phyloP scores from a whole-genome alignment of 2,797 vertebrate genomes.

The Hapalemur alaotrensis region DNA sequence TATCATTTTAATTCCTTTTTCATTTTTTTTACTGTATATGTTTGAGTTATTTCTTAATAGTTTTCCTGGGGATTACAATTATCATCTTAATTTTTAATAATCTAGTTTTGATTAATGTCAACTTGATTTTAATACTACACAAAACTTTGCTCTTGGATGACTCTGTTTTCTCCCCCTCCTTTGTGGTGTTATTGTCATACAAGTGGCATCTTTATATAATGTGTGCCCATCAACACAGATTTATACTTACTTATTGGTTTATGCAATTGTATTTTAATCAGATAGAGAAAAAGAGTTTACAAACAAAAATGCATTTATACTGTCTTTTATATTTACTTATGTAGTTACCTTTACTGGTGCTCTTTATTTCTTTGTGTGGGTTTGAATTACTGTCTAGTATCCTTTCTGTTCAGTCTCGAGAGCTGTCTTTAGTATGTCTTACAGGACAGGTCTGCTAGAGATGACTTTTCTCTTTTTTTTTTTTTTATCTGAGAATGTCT shows the following conservation, averaged over 20 bases:
- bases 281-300: not conserved
- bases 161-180: not conserved
- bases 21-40: not conserved
- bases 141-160: not conserved
- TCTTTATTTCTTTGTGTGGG: not conserved
- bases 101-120: not conserved
- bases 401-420: not conserved
- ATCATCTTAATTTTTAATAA: not conserved
- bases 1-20: not conserved
- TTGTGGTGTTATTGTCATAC: not conserved
- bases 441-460: not conserved
- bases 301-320: not conserved
- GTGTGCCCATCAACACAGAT: not conserved
- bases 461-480: not conserved
- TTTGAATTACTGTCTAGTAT: not conserved
- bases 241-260: not conserved
- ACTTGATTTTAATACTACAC: not conserved
- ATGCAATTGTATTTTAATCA: not conserved
- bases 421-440: not conserved
- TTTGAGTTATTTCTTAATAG: not conserved
- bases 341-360: not conserved
- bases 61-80: not conserved
- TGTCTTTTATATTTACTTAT: not conserved
- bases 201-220: not conserved
- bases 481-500: not conserved